These are phyloP conservation scores for Anoura caudifer DNA, from an alignment of 2,113 vertebrate species.

Conservation along the genomic window DNA sequence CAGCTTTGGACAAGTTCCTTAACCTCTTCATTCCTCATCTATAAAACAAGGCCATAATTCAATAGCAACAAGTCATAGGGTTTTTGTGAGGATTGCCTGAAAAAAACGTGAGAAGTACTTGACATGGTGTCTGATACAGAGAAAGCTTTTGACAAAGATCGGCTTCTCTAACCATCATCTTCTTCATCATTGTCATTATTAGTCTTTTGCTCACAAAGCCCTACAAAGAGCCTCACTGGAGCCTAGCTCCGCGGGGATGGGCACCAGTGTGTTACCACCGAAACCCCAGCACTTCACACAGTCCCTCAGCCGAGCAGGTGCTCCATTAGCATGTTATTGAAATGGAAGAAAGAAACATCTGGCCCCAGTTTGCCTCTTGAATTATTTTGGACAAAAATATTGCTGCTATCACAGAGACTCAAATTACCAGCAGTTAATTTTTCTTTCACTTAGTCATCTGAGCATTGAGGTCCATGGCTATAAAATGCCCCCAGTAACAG, in stretches of 20 bases:
- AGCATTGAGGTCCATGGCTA: not conserved
- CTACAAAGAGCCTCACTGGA: not conserved
- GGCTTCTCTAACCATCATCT: not conserved
- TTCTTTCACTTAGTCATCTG: not conserved
- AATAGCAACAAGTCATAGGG: not conserved
- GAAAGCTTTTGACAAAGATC: not conserved
- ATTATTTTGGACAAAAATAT: not conserved
- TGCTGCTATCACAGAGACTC: not conserved
- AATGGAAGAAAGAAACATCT: constrained; percentile 12
- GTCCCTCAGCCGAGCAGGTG: not conserved
- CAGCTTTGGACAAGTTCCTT: not conserved
- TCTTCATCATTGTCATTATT: not conserved
- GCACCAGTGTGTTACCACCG: not conserved
- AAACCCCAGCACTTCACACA: not conserved
- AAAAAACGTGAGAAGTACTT: not conserved
- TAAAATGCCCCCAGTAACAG: not conserved
- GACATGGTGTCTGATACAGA: not conserved
- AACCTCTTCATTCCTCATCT: not conserved
- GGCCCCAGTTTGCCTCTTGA: not conserved
- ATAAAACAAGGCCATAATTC: not conserved
- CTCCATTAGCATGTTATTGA: not conserved
- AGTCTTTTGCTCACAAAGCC: not conserved
- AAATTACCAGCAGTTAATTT: not conserved
- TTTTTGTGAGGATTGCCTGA: not conserved
- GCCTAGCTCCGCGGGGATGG: not conserved